phyloP scores from a whole-genome alignment of 1,140 invertebrate species.

The Brachionus rotundiformis region DNA sequence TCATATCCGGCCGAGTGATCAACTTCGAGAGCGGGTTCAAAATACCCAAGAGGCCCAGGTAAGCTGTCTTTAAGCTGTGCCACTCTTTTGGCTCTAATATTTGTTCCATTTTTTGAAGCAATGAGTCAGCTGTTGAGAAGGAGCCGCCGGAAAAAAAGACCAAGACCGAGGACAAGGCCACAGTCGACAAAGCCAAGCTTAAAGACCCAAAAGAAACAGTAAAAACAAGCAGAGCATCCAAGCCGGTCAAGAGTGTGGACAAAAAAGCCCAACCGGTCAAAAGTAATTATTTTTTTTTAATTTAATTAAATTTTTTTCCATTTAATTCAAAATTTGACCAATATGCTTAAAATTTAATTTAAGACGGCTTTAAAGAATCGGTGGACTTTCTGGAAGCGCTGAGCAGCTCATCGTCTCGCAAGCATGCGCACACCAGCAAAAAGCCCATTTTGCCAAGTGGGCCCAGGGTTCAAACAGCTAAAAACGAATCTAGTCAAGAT shows the following conservation, averaged over 20 bases:
- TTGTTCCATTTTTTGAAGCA: not conserved
- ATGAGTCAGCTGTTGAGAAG: not conserved
- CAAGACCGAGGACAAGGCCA: not conserved
- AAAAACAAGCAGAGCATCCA: not conserved
- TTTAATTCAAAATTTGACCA: not conserved
- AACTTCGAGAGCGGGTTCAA: slow-evolving; percentile 30
- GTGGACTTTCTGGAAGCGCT: slow-evolving; percentile 12
- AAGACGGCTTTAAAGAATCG: slow-evolving; percentile 31
- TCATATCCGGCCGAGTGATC: slow-evolving; percentile 21
- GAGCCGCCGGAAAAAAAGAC: slow-evolving; percentile 32
- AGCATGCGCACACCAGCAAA: not conserved
- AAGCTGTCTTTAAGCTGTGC: too few species aligned
- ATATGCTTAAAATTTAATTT: not conserved
- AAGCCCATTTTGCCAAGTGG: not conserved
- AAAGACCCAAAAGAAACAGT: slow-evolving; percentile 34
- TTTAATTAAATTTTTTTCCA: not conserved
- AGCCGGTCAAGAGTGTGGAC: not conserved
- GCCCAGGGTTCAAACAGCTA: not conserved
- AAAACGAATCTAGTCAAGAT: slow-evolving; percentile 37
- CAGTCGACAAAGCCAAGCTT: not conserved
- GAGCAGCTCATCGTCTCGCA: not conserved
- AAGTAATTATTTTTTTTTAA: not conserved
- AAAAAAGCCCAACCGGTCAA: slow-evolving; percentile 18
- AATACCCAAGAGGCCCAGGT: slow-evolving; percentile 32
- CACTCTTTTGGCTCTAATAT: not conserved